Conservation (phyloP, 1,140 invertebrate genomes). For the Trachymyrmex cornetzi region DNA sequence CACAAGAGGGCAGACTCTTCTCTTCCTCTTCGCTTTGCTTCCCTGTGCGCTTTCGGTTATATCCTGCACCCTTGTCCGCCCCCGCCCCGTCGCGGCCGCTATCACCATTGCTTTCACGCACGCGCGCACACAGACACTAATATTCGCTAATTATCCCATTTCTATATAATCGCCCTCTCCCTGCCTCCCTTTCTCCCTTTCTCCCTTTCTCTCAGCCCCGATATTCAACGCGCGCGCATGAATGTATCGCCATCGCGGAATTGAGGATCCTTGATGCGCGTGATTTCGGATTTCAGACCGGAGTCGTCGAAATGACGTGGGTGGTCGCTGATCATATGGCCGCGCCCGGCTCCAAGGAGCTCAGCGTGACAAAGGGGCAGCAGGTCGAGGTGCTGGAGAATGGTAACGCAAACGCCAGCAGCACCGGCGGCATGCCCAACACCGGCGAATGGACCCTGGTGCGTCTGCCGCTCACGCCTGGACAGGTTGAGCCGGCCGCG, state of each 20-base stretch:
- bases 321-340: constrained; percentile 94
- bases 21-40: constrained; percentile 53
- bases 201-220: neutral
- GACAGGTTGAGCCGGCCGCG: constrained; percentile 88
- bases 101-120: constrained; percentile 16
- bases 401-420: constrained; percentile 72
- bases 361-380: constrained; percentile 94
- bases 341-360: constrained; percentile 89
- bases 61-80: constrained; percentile 14
- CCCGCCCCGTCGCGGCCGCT: neutral
- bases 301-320: constrained; percentile 94
- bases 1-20: constrained; percentile 47
- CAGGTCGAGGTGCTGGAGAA: constrained; percentile 96
- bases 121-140: constrained; percentile 40
- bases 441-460: constrained; percentile 86
- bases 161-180: neutral
- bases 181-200: neutral
- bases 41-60: constrained; percentile 46
- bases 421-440: constrained; percentile 63
- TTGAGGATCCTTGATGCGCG: too few relatives aligned
- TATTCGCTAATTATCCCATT: constrained; percentile 42
- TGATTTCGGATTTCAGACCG: constrained; percentile 86
- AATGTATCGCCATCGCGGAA: neutral
- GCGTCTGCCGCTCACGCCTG: constrained; percentile 84
- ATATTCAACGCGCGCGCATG: neutral